These are phyloP conservation scores for Sinocyclocheilus anophthalmus DNA, from an alignment of 2,113 vertebrate genomes.

Conservation along the genomic window DNA sequence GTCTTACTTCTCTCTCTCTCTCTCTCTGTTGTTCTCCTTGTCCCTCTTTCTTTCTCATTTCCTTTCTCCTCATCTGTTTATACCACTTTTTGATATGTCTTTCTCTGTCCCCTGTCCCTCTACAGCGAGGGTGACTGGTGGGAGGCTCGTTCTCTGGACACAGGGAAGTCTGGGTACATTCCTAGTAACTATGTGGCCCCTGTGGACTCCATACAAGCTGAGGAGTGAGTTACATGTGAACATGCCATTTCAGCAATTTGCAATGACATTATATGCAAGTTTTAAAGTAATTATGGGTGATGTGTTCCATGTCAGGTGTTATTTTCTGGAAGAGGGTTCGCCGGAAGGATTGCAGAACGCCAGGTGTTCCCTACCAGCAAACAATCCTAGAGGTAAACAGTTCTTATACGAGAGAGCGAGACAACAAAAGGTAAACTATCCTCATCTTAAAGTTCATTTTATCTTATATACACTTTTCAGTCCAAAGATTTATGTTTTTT, in stretches of 20 bases:
- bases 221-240: conserved; percentile 84
- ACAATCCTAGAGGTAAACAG: conserved; percentile 84
- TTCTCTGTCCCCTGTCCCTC: conserved; percentile 37
- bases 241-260: not conserved
- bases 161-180: conserved; percentile 86
- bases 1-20: not conserved
- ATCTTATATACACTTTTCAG: no score
- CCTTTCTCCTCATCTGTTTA: not conserved
- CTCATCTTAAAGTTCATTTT: not conserved
- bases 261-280: not conserved
- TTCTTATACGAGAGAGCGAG: conserved; percentile 95
- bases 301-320: conserved; percentile 83
- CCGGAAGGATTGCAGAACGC: conserved; percentile 90
- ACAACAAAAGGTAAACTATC: conserved; percentile 90
- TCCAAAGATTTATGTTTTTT: not conserved
- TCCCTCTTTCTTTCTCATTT: not conserved
- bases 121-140: conserved; percentile 93
- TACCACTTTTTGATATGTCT: not conserved
- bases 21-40: not conserved
- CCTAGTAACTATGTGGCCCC: conserved; percentile 98
- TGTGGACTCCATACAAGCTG: conserved; percentile 94
- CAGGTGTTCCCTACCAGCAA: conserved; percentile 84
- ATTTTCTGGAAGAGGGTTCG: conserved; percentile 95
- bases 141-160: conserved; percentile 92
- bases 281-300: conserved; percentile 42